Evolutionary conservation across 2,888 invertebrate genomes (phyloP), one percentile per base, ranked within the genome.

Genomic region (Ptychoptera albimana): DNA sequence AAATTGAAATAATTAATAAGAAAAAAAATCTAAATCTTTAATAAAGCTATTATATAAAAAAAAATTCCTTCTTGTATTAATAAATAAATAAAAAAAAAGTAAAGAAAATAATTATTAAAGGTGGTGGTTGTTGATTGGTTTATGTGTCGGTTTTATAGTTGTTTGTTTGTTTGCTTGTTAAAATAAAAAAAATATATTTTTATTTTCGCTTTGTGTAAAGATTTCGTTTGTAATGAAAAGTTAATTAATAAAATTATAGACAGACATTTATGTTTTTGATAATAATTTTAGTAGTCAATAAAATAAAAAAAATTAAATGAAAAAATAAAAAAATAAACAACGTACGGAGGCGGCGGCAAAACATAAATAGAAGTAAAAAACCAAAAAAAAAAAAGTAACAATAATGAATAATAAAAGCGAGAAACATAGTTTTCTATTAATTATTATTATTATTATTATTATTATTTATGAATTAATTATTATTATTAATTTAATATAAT

Each of bases 351-450:
- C n/a, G n/a, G n/a, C n/a, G n/a, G n/a, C n/a, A n/a, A n/a, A 61
- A 58, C 36, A 62, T 63, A 62, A 66, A 67, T 5, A 41, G n/a
- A n/a, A n/a, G 15, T 11, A 34, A 41, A 41, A 11, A n/a, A 11
- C 3, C 4, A 2, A 41, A 11, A 35, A 11, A 41, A 34, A 34
- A 4, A 15, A 39, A 38, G 2, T n/a, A 53, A 53, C 52, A 51
- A 63, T 55, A 67, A 66, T 66, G 65, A 67, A 66, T 74, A 74
- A 74, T 74, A 71, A 81, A 81, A 82, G 80, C 79, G 80, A 80
- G 79, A 79, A 77, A 75, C 82, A 82, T 82, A 81, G 81, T 81
- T 77, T 14, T 34, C 15, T 74, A 75, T 73, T 73, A 82, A 82
- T 81, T 81, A 80, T 82, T 81, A 81, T 82, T 82, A 81, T 82